Percentiles rank a stretch among this genome's conserved stretches.
phyloP scores from a whole-genome alignment of 1,140 invertebrate genomes.

The Drosophila tropicalis region DNA sequence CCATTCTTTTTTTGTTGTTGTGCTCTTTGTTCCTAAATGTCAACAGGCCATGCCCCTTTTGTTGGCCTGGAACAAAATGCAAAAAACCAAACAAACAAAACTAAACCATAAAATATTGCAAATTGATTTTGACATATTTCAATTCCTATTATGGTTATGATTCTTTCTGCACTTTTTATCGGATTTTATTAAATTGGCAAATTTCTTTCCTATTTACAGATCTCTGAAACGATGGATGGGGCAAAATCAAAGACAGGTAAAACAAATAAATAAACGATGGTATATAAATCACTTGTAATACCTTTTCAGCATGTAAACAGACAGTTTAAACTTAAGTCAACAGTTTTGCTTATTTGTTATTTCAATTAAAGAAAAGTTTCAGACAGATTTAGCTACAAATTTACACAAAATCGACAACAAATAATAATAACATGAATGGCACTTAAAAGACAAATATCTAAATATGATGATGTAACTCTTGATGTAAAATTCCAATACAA shows the following conservation, averaged over 20 bases:
- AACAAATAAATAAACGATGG: constrained; percentile 39
- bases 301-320: too few relatives aligned
- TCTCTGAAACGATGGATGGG: background rate
- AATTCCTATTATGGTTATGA: constrained; percentile 28
- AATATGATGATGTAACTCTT: too few relatives aligned
- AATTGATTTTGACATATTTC: constrained; percentile 72
- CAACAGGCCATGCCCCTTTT: constrained; percentile 63
- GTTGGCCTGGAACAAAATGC: constrained; percentile 36
- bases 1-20: background rate
- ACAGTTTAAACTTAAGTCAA: too few relatives aligned
- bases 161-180: constrained; percentile 50
- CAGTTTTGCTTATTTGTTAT: too few relatives aligned
- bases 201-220: constrained; percentile 34
- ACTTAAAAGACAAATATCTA: too few relatives aligned
- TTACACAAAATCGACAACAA: too few relatives aligned
- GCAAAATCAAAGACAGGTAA: constrained; percentile 16
- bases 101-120: constrained; percentile 43
- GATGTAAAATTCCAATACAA: too few relatives aligned
- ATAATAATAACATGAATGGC: too few relatives aligned
- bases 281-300: too few relatives aligned
- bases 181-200: constrained; percentile 20
- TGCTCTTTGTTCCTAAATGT: constrained; percentile 42
- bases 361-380: too few relatives aligned
- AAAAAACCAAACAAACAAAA: constrained; percentile 4
- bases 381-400: too few relatives aligned